Evolutionary conservation across 1,140 invertebrate species (phyloP).

Genomic region (Dendroctonus ponderosae): DNA sequence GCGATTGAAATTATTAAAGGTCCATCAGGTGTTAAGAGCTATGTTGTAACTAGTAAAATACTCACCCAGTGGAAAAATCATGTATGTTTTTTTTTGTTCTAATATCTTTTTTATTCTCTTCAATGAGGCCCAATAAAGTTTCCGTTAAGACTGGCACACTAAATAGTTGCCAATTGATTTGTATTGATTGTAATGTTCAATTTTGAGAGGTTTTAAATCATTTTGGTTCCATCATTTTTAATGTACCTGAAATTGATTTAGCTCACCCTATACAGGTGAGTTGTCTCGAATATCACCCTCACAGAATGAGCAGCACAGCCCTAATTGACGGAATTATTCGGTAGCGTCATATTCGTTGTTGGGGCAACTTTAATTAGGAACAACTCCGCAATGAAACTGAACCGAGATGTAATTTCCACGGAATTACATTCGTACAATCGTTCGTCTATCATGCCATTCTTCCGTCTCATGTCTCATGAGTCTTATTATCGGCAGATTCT

Average conservation of each 20-base stretch:
- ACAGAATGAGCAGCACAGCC: neutral
- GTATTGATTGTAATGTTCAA: too few relatives aligned
- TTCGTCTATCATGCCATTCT: slow-evolving; percentile 8
- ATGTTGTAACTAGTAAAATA: too few relatives aligned
- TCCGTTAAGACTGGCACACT: too few relatives aligned
- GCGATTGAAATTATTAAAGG: too few relatives aligned
- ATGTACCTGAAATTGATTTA: neutral
- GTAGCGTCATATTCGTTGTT: slow-evolving; percentile 31
- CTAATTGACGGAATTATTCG: slow-evolving; percentile 31
- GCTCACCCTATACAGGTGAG: neutral
- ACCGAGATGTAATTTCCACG: slow-evolving; percentile 14
- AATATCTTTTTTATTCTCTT: too few relatives aligned
- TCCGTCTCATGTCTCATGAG: slow-evolving; percentile 6
- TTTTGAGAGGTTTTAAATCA: too few relatives aligned
- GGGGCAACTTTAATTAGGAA: slow-evolving; percentile 29
- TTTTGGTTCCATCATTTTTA: too few relatives aligned
- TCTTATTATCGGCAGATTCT: slow-evolving; percentile 17
- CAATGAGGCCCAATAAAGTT: too few relatives aligned
- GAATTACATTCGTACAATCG: neutral
- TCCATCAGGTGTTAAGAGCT: too few relatives aligned
- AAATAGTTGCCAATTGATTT: too few relatives aligned
- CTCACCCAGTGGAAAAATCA: too few relatives aligned
- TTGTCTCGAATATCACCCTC: slow-evolving; percentile 23
- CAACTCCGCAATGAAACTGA: slow-evolving; percentile 13
- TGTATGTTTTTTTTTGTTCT: too few relatives aligned